These are phyloP conservation scores for Tricholaema leucomelas DNA, from an alignment of 2,113 vertebrate species.

Conservation along the genomic window DNA sequence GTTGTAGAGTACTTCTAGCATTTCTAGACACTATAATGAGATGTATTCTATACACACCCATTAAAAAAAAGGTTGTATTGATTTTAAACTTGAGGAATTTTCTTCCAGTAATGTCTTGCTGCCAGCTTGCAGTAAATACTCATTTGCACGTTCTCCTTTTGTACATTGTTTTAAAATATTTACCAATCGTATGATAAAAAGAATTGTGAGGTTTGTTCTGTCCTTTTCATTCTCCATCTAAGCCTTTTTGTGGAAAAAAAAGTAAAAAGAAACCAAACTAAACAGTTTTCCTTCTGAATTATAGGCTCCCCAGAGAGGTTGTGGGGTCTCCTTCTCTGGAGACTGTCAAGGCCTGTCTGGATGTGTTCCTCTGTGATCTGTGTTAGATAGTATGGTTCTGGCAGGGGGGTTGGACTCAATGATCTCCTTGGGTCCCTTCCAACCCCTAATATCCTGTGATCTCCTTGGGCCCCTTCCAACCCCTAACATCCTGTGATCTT, in stretches of 20 bases:
- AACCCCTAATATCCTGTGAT: too few relatives aligned
- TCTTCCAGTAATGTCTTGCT: background rate
- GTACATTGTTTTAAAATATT: background rate
- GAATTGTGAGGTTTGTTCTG: background rate
- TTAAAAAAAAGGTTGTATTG: background rate
- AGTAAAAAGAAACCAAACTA: too few relatives aligned
- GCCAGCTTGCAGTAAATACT: background rate
- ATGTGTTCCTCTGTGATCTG: too few relatives aligned
- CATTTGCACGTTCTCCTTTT: background rate
- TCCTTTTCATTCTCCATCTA: background rate
- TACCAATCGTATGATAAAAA: background rate
- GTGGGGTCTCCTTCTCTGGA: too few relatives aligned
- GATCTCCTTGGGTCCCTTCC: too few relatives aligned
- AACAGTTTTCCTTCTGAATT: conserved; percentile 16
- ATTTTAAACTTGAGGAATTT: background rate
- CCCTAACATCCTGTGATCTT: too few relatives aligned
- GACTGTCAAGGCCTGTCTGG: too few relatives aligned
- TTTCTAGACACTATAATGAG: background rate
- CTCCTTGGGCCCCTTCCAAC: too few relatives aligned
- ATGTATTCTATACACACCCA: background rate
- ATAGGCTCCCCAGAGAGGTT: too few relatives aligned
- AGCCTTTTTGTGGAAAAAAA: background rate
- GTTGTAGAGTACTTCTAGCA: background rate
- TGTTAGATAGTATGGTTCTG: too few relatives aligned
- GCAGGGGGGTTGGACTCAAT: too few relatives aligned